A percentile compares a stretch with the other conserved stretches of the same genome.
phyloP scores from a whole-genome alignment of 2,888 invertebrate genomes.

The Poecilus cupreus region DNA sequence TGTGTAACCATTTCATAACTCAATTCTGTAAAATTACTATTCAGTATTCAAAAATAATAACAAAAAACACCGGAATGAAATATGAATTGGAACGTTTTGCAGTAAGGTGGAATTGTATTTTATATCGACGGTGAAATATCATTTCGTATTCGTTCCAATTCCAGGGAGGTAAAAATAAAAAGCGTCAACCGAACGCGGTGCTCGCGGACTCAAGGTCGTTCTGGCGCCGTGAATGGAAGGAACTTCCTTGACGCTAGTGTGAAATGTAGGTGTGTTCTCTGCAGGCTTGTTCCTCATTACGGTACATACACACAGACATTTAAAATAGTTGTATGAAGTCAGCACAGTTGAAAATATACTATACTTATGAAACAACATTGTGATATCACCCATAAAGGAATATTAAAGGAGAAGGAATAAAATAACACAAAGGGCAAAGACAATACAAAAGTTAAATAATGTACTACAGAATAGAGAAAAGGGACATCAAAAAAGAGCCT shows the following conservation, averaged over 20 bases:
- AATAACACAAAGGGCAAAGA: too few species aligned
- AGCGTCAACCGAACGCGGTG: not conserved
- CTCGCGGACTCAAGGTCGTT: not conserved
- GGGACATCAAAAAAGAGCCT: too few species aligned
- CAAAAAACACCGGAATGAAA: not conserved
- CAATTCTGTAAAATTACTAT: not conserved
- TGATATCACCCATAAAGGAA: too few species aligned
- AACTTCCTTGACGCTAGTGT: not conserved
- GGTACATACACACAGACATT: not conserved
- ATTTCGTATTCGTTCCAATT: not conserved
- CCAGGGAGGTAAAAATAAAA: constrained; percentile 1
- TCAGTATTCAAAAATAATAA: not conserved
- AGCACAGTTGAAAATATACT: too few species aligned
- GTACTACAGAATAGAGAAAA: too few species aligned
- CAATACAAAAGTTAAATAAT: too few species aligned
- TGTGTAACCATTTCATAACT: too few species aligned
- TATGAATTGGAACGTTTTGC: not conserved
- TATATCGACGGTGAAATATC: not conserved
- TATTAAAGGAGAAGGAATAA: too few species aligned
- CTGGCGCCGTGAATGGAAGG: not conserved
- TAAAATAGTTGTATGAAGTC: too few species aligned
- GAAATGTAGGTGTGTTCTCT: constrained; percentile 18
- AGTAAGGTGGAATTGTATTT: not conserved
- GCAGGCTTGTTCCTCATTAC: not conserved
- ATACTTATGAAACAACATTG: too few species aligned